A percentile compares a stretch with the other conserved stretches of the same genome.
phyloP scores from a whole-genome alignment of 2,888 invertebrate species.

The Sarcophaga variegata region DNA sequence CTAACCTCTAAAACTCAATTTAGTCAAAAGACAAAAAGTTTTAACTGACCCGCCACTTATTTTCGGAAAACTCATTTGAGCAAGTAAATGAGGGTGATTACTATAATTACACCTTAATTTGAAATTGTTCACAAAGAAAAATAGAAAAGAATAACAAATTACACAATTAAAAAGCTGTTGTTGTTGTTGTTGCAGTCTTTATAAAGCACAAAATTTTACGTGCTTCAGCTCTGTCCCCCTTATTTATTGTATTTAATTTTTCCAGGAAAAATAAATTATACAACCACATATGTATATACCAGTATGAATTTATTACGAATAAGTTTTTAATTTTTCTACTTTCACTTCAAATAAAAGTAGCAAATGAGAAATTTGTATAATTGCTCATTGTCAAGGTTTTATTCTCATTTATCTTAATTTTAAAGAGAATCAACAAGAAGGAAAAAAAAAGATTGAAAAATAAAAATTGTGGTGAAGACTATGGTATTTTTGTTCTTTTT shows the following conservation, averaged over 20 bases:
- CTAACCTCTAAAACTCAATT: slow-evolving; percentile 6
- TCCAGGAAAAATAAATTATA: slow-evolving; percentile 29
- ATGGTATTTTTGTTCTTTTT: neutral
- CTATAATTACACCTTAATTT: slow-evolving; percentile 69
- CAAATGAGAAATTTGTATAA: too few relatives aligned
- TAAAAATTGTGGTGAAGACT: slow-evolving; percentile 44
- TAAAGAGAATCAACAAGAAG: slow-evolving; percentile 8
- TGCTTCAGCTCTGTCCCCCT: neutral
- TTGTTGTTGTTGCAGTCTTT: slow-evolving; percentile 14
- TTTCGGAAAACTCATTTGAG: slow-evolving; percentile 46
- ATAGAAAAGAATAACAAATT: slow-evolving; percentile 56
- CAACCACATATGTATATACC: neutral
- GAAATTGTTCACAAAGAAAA: slow-evolving; percentile 55
- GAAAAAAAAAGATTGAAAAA: slow-evolving; percentile 54
- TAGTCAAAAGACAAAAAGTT: slow-evolving; percentile 32
- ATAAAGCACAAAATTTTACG: slow-evolving; percentile 32
- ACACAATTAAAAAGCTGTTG: slow-evolving; percentile 60
- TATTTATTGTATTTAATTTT: slow-evolving; percentile 62
- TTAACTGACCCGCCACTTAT: slow-evolving; percentile 58
- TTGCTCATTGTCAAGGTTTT: slow-evolving; percentile 62
- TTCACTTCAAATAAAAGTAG: neutral
- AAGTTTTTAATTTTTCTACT: slow-evolving; percentile 11
- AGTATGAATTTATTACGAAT: slow-evolving; percentile 60
- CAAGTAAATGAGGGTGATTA: slow-evolving; percentile 71
- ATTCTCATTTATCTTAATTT: slow-evolving; percentile 66